Evolutionary conservation across 1,140 invertebrate genomes (phyloP).

Genomic region (Euborellia annulipes): DNA sequence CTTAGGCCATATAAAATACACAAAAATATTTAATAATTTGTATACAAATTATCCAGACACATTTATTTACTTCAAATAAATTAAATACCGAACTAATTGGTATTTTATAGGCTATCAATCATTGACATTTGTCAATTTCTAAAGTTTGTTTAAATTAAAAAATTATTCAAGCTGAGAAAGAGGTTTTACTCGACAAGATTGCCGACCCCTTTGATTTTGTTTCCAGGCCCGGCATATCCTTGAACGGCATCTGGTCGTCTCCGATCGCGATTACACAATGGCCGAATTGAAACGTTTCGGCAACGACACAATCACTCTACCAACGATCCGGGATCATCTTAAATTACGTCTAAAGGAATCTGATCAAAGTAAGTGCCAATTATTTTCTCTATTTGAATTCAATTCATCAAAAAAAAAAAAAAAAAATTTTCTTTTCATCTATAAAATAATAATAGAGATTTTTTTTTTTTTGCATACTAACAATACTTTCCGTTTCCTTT

Average conservation of each 20-base stretch:
- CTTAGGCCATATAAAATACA: neutral
- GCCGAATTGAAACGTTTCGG: conserved; percentile 51
- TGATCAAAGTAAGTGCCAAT: conserved; percentile 63
- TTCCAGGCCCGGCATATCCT: conserved; percentile 58
- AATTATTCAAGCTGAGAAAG: neutral
- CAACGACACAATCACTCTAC: conserved; percentile 42
- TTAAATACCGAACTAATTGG: too few species aligned
- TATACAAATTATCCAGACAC: neutral
- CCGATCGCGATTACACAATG: conserved; percentile 55
- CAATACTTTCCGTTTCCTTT: too few species aligned
- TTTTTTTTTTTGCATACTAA: too few species aligned
- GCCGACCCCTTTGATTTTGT: conserved; percentile 3
- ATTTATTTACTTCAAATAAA: too few species aligned
- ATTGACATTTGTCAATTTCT: too few species aligned
- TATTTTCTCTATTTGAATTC: too few species aligned
- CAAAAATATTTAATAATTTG: conserved; percentile 1
- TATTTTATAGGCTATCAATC: too few species aligned
- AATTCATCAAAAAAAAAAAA: too few species aligned
- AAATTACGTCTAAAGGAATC: conserved; percentile 53
- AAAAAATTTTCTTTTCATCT: too few species aligned
- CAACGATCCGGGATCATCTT: conserved; percentile 49
- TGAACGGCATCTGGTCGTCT: conserved; percentile 62
- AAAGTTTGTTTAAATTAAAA: too few species aligned
- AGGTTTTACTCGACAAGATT: conserved; percentile 3
- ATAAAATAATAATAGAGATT: too few species aligned